Percentiles rank a stretch among this genome's conserved stretches.
Evolutionary conservation across 2,113 vertebrate genomes (phyloP).

Genomic region (Nothoprocta pentlandii): DNA sequence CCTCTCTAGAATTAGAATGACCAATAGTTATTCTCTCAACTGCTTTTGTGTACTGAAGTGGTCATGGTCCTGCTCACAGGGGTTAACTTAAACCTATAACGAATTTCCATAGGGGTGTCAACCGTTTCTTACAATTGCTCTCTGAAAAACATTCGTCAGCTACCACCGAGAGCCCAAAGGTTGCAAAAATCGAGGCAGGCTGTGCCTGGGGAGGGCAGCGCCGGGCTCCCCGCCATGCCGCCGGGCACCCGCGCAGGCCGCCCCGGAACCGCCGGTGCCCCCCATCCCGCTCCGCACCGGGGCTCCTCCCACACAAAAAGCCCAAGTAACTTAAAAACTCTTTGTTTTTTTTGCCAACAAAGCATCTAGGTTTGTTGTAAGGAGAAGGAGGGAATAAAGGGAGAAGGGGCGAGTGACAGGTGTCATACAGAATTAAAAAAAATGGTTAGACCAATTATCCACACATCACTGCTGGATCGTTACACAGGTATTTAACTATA

Average conservation of each 20-base stretch:
- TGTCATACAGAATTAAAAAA: neutral
- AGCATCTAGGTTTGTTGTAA: constrained; percentile 53
- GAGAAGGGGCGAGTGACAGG: constrained; percentile 30
- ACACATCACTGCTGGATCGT: constrained; percentile 24
- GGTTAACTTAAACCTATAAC: constrained; percentile 23
- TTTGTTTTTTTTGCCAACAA: constrained; percentile 31
- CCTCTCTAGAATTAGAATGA: neutral
- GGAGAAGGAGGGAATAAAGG: constrained; percentile 47
- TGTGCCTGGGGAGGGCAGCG: too few species aligned
- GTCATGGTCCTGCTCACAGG: constrained; percentile 25
- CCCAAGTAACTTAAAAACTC: constrained; percentile 35
- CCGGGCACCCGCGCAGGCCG: too few species aligned
- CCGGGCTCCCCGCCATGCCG: too few species aligned
- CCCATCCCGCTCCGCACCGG: too few species aligned
- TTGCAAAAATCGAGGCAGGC: neutral
- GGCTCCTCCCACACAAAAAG: constrained; percentile 23
- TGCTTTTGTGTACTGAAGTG: constrained; percentile 19
- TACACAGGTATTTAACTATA: constrained; percentile 25
- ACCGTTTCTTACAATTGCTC: neutral
- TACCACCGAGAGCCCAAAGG: neutral
- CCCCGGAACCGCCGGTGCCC: too few species aligned
- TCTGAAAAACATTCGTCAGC: constrained; percentile 58
- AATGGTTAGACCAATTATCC: constrained; percentile 34
- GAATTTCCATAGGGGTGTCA: neutral
- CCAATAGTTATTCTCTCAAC: neutral